Percentiles rank a stretch among this genome's conserved stretches.
Evolutionary conservation across 2,113 vertebrate genomes (phyloP).

Genomic region (Boleophthalmus pectinirostris): DNA sequence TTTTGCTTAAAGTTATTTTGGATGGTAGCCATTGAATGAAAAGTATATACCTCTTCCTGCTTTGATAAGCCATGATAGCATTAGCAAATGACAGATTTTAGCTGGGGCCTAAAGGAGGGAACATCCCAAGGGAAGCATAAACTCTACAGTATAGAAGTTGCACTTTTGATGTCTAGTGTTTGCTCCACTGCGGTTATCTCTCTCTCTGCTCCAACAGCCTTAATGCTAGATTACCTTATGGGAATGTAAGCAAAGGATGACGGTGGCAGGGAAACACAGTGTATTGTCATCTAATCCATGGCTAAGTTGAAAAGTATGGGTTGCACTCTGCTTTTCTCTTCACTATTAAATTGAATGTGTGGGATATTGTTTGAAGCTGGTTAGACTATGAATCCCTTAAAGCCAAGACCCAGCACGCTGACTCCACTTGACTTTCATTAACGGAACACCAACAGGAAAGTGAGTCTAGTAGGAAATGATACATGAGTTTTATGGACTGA

Average conservation of each 20-base stretch:
- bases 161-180: constrained; percentile 26
- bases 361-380: constrained; percentile 16
- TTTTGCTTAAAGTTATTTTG: constrained; percentile 57
- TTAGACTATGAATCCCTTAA: constrained; percentile 28
- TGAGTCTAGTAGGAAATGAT: constrained; percentile 53
- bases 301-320: constrained; percentile 13
- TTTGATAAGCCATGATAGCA: constrained; percentile 56
- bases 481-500: constrained; percentile 60
- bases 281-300: constrained; percentile 18
- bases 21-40: constrained; percentile 54
- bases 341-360: neutral
- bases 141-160: constrained; percentile 19
- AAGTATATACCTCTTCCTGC: constrained; percentile 62
- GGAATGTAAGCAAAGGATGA: constrained; percentile 41
- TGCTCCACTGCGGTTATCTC: constrained; percentile 19
- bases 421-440: constrained; percentile 8
- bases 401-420: constrained; percentile 17
- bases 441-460: constrained; percentile 16
- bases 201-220: constrained; percentile 23
- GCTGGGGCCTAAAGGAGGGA: constrained; percentile 36
- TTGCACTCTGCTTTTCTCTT: constrained; percentile 17
- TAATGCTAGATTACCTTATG: constrained; percentile 43
- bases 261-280: constrained; percentile 11
- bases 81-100: constrained; percentile 58
- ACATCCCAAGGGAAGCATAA: constrained; percentile 34